phyloP scores from a whole-genome alignment of 2,888 invertebrate species.

The Electrophaes corylata region DNA sequence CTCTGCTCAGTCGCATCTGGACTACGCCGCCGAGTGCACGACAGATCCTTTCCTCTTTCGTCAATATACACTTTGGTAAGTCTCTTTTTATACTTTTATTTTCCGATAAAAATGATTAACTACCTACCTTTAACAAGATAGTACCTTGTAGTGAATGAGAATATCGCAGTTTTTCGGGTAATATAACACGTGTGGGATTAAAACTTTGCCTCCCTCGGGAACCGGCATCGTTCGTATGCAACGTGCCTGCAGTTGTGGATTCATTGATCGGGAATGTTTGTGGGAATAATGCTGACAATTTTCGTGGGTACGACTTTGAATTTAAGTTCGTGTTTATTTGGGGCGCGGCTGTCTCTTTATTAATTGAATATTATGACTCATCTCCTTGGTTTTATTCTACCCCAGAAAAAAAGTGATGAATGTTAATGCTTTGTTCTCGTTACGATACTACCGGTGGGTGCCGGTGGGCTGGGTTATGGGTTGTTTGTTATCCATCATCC shows the following conservation, averaged over 20 bases:
- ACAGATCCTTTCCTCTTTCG: conserved; percentile 46
- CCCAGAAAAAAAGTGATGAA: neutral
- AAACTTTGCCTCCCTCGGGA: conserved; percentile 47
- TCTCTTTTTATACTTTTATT: conserved; percentile 43
- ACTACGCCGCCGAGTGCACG: conserved; percentile 65
- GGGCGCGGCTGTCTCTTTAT: conserved; percentile 17
- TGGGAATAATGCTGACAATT: conserved; percentile 5
- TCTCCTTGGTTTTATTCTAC: conserved; percentile 2
- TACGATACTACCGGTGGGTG: neutral
- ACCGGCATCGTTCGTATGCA: conserved; percentile 49
- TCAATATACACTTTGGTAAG: conserved; percentile 66
- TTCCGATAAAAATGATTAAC: no score
- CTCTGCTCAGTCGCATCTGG: conserved; percentile 62
- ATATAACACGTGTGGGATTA: neutral
- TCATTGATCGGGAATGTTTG: conserved; percentile 50
- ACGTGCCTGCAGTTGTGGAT: conserved; percentile 42
- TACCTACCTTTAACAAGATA: no score
- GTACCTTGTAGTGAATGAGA: no score
- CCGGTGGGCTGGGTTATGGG: no score
- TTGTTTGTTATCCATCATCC: conserved; percentile 25
- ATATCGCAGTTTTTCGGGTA: neutral
- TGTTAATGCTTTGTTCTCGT: neutral
- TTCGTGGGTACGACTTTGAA: conserved; percentile 1
- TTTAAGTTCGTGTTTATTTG: conserved; percentile 6
- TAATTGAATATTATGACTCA: conserved; percentile 1